Evolutionary conservation across 53 echinoderm and acorn worm genomes (phyloP), one percentile per base, ranked within the genome.

Genomic region (Antedon mediterranea): DNA sequence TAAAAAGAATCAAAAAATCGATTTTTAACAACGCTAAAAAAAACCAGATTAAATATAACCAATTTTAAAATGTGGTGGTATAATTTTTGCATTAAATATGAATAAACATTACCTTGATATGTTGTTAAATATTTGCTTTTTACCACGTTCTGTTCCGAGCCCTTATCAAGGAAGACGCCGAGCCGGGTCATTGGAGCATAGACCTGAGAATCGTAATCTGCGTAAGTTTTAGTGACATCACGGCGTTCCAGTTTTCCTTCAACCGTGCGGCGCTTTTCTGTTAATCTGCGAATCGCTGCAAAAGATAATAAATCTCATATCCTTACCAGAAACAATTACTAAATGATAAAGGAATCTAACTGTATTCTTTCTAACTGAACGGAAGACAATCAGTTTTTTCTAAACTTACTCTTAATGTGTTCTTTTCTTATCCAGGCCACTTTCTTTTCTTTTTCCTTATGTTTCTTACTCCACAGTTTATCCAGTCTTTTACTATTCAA

Each of bases 381-480:
- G n/a, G n/a, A n/a, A n/a, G n/a, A n/a, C n/a, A n/a, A n/a, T n/a
- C n/a, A n/a, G n/a, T n/a, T 41, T 41, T 41, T 57, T 18, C 27
- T 31, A 1, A 31, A 0, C 76, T 77, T 83, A 91, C 94, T 80
- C 87, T 94, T 94, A 33, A 95, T 89, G 34, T 95, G 97, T 82
- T 95, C 97, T 29, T 92, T 95, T 31, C 97, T 85, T 32, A 95
- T 95, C 92, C 97, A 91, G 34, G 87, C 87, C 30, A 92, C 97
- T 70, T 95, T 92, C 82, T 81, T 85, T 79, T 92, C 92, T 43
- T 82, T 74, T 72, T 95, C 97, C 30, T 88, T 85, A 31, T 95
- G 97, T 81, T 95, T 95, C 86, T 95, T 95, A 30, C 87, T 84
- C 97, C 97, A 95, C 32, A 95, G 75, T 82, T 95, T 95, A 32